Evolutionary conservation across 1,140 invertebrate species (phyloP), one percentile per base, ranked within the genome.

Genomic region (Drosophila ohnishii): DNA sequence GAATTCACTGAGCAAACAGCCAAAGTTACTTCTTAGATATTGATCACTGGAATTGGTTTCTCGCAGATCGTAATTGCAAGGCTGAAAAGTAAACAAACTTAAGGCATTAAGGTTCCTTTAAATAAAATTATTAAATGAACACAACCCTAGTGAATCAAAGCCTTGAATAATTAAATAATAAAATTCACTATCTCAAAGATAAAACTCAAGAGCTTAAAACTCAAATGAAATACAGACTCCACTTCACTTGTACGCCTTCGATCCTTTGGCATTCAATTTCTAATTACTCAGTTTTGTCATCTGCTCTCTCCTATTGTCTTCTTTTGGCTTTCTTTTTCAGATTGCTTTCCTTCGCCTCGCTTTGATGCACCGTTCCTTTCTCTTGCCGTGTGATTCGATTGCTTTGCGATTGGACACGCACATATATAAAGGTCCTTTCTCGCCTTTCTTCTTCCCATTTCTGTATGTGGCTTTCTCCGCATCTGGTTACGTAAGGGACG

Each of bases 331-430:
- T 32, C 42, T 25, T 25, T 39, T 58, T 39, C 30, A 48, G 35
- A 34, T 37, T 48, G 25, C 50, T 44, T 55, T 44, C n/a, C 62
- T 56, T 14, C n/a, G 19, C 34, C 30, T 40, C 9, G 28, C 25
- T 55, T 39, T 16, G 16, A 28, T 53, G 7, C 42, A 42, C 19
- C 35, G n/a, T 51, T 60, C 35, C 37, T 48, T 63, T 61, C 55
- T 50, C 30, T 47, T 3, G 16, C 59, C 22, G 61, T 58, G 72
- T 48, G 28, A 75, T 75, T 66, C 73, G 59, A 83, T 73, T 62
- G 70, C 69, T 64, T 74, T 69, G 39, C 57, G 56, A 85, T 77
- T 66, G 80, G 67, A 70, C 67, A 85, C 73, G 73, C 82, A 81
- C 61, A 74, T 67, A 70, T 51, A 77, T 53, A 61, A 35, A 71